phyloP scores from a whole-genome alignment of 2,888 invertebrate species.

The Rhingia campestris region DNA sequence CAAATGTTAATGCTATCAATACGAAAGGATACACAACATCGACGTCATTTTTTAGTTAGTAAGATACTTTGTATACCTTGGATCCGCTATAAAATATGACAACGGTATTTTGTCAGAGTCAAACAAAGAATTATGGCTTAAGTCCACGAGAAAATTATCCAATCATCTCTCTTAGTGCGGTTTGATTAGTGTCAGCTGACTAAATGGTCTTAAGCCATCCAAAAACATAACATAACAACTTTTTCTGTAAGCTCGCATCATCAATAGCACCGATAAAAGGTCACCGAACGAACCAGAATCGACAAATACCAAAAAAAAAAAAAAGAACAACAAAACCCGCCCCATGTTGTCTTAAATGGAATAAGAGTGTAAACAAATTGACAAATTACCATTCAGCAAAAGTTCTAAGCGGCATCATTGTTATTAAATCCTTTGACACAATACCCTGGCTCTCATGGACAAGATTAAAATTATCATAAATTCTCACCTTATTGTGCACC shows the following conservation, averaged over 20 bases:
- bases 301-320: neutral
- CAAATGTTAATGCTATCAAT: no score
- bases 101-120: no score
- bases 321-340: slow-evolving; percentile 6
- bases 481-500: slow-evolving; percentile 44
- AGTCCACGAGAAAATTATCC: no score
- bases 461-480: slow-evolving; percentile 67
- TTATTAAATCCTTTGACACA: slow-evolving; percentile 33
- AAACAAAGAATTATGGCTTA: no score
- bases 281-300: neutral
- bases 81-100: no score
- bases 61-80: no score
- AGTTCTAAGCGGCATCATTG: slow-evolving; percentile 65
- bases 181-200: no score
- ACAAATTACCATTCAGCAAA: slow-evolving; percentile 79
- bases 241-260: neutral
- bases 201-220: no score
- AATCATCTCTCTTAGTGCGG: no score
- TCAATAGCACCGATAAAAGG: neutral
- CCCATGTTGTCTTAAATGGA: slow-evolving; percentile 43
- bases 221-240: no score
- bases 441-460: slow-evolving; percentile 11
- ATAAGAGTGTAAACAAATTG: slow-evolving; percentile 78
- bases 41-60: no score
- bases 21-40: no score